phyloP scores from a whole-genome alignment of 1,140 invertebrate genomes.

The Ladona fulva region DNA sequence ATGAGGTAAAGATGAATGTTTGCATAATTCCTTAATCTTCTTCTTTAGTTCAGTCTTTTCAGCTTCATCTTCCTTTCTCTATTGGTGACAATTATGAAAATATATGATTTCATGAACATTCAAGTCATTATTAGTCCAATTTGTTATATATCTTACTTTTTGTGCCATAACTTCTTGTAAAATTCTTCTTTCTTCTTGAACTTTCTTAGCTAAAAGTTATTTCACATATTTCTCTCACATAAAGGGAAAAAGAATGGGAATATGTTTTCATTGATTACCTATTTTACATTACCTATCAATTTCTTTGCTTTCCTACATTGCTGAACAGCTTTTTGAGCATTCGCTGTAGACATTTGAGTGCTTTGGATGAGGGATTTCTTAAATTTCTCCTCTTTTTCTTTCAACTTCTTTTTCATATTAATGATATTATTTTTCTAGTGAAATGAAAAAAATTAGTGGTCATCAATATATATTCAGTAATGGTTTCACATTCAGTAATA shows the following conservation, averaged over 20 bases:
- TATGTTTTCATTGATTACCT: too few relatives aligned
- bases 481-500: too few relatives aligned
- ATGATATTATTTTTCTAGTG: background rate
- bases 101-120: background rate
- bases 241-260: too few relatives aligned
- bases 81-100: background rate
- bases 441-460: too few relatives aligned
- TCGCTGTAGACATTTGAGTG: background rate
- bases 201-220: background rate
- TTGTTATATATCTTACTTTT: background rate
- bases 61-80: background rate
- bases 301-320: too few relatives aligned
- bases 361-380: background rate
- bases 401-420: background rate
- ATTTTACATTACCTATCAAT: too few relatives aligned
- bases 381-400: background rate
- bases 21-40: background rate
- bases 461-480: too few relatives aligned
- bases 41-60: background rate
- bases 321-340: background rate
- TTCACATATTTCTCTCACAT: background rate
- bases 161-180: background rate
- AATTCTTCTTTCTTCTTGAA: background rate
- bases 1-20: background rate
- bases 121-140: too few relatives aligned